These are phyloP conservation scores for Poeciliopsis gracilis DNA, from an alignment of 2,797 vertebrate species.

Conservation along the genomic window DNA sequence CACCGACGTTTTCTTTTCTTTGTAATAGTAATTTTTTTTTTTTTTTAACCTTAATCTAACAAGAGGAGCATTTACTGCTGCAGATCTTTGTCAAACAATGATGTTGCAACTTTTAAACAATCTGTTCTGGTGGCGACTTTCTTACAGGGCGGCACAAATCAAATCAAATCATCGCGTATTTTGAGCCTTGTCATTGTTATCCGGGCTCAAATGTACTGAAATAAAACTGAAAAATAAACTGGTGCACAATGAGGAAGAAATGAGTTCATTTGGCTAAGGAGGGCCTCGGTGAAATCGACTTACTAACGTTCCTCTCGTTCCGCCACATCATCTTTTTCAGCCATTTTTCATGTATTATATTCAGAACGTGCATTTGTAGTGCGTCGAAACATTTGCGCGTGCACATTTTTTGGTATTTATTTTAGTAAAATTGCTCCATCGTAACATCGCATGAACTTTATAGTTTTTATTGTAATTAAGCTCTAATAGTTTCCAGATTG, in stretches of 20 bases:
- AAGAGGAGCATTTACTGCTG: background rate
- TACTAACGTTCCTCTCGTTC: no score
- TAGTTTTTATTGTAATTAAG: slow-evolving; percentile 14
- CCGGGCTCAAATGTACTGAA: no score
- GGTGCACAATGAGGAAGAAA: no score
- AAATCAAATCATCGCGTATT: no score
- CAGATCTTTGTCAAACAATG: background rate
- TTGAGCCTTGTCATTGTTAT: no score
- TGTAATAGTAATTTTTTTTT: background rate
- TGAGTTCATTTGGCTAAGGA: no score
- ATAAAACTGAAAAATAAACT: no score
- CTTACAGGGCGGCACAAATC: no score
- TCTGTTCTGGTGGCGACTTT: background rate
- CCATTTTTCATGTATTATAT: background rate
- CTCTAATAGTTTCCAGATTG: slow-evolving; percentile 23
- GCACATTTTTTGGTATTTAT: slow-evolving; percentile 22
- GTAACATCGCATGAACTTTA: slow-evolving; percentile 13
- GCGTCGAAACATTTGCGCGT: background rate
- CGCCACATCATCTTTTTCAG: background rate
- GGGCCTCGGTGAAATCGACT: no score
- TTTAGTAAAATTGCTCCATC: background rate
- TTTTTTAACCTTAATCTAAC: background rate
- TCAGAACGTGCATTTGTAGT: background rate
- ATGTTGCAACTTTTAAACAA: background rate
- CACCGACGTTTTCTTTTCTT: no score